phyloP scores from a whole-genome alignment of 2,113 vertebrate genomes.

The Thunnus maccoyii region DNA sequence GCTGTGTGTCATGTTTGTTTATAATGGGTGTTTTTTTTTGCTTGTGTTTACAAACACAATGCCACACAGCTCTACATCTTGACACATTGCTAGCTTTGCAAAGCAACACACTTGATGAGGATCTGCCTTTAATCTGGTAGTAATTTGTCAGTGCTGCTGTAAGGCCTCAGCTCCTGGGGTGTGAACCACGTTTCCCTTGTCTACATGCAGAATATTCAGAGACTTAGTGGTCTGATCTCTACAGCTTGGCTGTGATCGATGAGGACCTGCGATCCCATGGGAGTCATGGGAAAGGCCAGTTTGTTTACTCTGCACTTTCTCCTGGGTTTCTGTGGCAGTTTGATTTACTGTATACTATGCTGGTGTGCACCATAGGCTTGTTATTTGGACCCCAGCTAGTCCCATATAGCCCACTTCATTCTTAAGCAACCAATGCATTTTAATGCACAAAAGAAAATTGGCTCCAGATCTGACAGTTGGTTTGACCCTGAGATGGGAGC shows the following conservation, averaged over 20 bases:
- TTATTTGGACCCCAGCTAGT: constrained; percentile 53
- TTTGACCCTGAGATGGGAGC: constrained; percentile 61
- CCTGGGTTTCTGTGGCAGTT: constrained; percentile 73
- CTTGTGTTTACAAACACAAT: constrained; percentile 13
- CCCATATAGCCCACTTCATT: constrained; percentile 55
- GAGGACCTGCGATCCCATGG: constrained; percentile 66
- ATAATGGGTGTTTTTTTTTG: constrained; percentile 15
- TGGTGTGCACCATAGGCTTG: constrained; percentile 60
- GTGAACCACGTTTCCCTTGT: constrained; percentile 46
- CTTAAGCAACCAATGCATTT: constrained; percentile 68
- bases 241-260: constrained; percentile 76
- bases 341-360: constrained; percentile 77
- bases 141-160: constrained; percentile 40
- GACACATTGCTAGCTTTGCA: constrained; percentile 12
- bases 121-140: constrained; percentile 44
- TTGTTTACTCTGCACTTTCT: constrained; percentile 85
- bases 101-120: constrained; percentile 40
- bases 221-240: constrained; percentile 56
- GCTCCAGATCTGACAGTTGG: constrained; percentile 58
- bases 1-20: constrained; percentile 30
- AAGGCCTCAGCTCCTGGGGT: constrained; percentile 38
- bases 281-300: constrained; percentile 78
- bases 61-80: constrained; percentile 2
- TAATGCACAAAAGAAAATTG: constrained; percentile 65
- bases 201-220: constrained; percentile 59